Base-by-base conservation (phyloP, 1,140 invertebrate genomes). In the Drosophila truncata region DNA sequence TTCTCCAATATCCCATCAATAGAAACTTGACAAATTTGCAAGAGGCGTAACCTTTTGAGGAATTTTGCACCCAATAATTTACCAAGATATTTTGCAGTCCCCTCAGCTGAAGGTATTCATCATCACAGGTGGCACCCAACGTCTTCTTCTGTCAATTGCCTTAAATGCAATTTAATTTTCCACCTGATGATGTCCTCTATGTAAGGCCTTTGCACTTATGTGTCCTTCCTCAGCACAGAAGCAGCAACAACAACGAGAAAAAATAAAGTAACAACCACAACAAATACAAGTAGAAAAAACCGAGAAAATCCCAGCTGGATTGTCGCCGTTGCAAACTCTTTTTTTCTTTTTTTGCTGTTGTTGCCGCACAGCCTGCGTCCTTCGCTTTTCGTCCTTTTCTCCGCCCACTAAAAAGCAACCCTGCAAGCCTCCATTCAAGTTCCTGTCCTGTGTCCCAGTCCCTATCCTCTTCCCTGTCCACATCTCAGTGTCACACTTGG, bases 401-500 rank as follows among this genome's bases (percentile, higher is more conserved):
- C 66, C 86, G 60, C 41, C 71, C 61, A 54, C 66, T 25, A 33
- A 27, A 41, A 37, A 11, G n/a, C 61, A 18, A 16, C 65, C 44
- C 42, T 54, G 50, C 50, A 54, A 55, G 20, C 61, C 65, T 27
- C 65, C 35, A 69, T 69, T 66, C 65, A 69, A 69, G 65, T 47
- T 37, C 61, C 78, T 31, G 59, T 65, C 47, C 62, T 60, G 52
- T 60, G 57, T 50, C n/a, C 73, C 39, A 46, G 44, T 64, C 63
- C 29, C 25, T 44, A 29, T 41, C 27, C 42, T 49, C 35, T 50
- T 49, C 46, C 52, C 47, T 54, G 35, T 35, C 52, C 74, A 76
- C 64, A 52, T 50, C 52, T 55, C 74, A 71, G 74, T 90, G 78
- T 91, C 86, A 85, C 86, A 90, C 78, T 91, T 90, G 87, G 82